These are phyloP conservation scores for Rhorus exstirpatorius DNA, from an alignment of 2,888 invertebrate genomes.

Conservation along the genomic window DNA sequence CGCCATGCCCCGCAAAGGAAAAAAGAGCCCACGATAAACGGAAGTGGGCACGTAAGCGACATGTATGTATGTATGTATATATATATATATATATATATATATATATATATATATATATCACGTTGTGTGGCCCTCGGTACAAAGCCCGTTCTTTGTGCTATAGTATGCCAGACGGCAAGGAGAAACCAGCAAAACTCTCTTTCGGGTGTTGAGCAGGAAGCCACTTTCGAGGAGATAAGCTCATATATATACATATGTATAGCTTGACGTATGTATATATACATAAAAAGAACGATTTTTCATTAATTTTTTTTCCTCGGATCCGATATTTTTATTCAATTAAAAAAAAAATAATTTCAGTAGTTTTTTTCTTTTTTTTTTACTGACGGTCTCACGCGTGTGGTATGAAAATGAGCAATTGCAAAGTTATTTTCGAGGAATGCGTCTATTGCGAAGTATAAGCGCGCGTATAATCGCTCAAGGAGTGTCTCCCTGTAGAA, in stretches of 20 bases:
- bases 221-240: slow-evolving; percentile 62
- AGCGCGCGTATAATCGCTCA: slow-evolving; percentile 6
- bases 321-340: neutral
- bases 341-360: neutral
- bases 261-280: slow-evolving; percentile 30
- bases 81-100: slow-evolving; percentile 66
- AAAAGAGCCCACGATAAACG: slow-evolving; percentile 56
- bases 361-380: neutral
- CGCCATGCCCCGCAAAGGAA: slow-evolving; percentile 57
- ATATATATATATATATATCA: slow-evolving; percentile 63
- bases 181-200: slow-evolving; percentile 57
- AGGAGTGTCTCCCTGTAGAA: slow-evolving; percentile 26
- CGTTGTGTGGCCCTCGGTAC: slow-evolving; percentile 58
- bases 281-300: neutral
- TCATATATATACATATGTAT: slow-evolving; percentile 4
- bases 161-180: slow-evolving; percentile 58
- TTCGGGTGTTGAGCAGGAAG: slow-evolving; percentile 71
- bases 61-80: slow-evolving; percentile 68
- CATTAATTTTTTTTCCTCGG: too few relatives aligned
- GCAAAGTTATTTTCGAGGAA: neutral
- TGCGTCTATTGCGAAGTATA: slow-evolving; percentile 8
- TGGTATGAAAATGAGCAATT: slow-evolving; percentile 4
- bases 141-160: slow-evolving; percentile 77
- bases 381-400: neutral
- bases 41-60: slow-evolving; percentile 69